Evolutionary conservation across 1,140 invertebrate species (phyloP), one percentile per base, ranked within the genome.

Genomic region (Bombus fervidus): DNA sequence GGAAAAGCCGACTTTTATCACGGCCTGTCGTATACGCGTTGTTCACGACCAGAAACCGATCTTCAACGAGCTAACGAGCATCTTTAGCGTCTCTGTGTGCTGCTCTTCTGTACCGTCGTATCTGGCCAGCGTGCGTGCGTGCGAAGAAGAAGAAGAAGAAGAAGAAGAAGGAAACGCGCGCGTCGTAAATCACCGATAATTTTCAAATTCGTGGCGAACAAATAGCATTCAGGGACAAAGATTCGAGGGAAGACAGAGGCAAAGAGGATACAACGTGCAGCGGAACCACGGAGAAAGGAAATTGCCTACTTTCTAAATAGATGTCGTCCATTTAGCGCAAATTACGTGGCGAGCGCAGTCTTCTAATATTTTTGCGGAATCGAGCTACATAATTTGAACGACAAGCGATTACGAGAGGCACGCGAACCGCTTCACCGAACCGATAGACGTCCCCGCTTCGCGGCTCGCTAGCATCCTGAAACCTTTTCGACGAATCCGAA

Each of bases 351-450:
- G 43, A 59, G 43, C 31, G 41, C 57, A 4, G 59, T 66, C 31
- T 28, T 75, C 62, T 76, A 86, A 82, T 72, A 39, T 76, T 37
- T 41, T 76, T 59, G 22, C 80, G 13, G 34, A 31, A 76, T 71
- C 15, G 15, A 31, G 47, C 31, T 53, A 53, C 47, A 22, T 53
- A 83, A 86, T 86, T 86, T 86, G 39, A 72, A 80, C 75, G 84
- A 86, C 84, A 86, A 86, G 62, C 85, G 53, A 86, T 86, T 83
- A 72, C 53, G 9, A 57, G 68, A 13, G 53, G 80, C 85, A 83
- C 85, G 80, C 85, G 80, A 86, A 34, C 25, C 31, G 28, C 5
- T 73, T 62, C 28, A 25, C 28, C 59, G 25, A 39, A 31, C 15
- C 28, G 71, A 57, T 47, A 15, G 34, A 81, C 66, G 47, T 57